Conservation (phyloP, 2,113 vertebrate genomes). For the Cacatua alba region DNA sequence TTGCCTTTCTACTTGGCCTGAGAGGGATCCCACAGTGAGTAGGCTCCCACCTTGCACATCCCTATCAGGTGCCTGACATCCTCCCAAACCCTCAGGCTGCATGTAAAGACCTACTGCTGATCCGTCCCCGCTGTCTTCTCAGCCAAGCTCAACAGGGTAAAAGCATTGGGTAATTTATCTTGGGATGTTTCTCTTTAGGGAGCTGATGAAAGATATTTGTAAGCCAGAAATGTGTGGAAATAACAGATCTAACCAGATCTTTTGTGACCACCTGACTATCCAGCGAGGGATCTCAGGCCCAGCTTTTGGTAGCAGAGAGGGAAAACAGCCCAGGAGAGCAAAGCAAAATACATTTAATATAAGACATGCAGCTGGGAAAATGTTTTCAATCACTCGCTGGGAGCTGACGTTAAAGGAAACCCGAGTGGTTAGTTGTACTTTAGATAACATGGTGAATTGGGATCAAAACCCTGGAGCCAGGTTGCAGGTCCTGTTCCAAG, state of each 20-base stretch:
- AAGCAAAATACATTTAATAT: constrained; percentile 41
- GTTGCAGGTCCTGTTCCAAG: background rate
- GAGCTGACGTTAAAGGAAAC: background rate
- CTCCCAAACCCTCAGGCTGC: background rate
- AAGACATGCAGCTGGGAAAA: constrained; percentile 20
- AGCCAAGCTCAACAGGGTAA: background rate
- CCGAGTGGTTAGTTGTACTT: background rate
- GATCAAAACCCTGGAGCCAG: background rate
- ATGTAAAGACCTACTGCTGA: background rate
- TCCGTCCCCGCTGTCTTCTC: rapidly evolving
- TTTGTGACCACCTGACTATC: background rate
- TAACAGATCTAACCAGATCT: background rate
- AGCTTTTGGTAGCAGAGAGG: background rate
- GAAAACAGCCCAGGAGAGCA: background rate
- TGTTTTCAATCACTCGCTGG: constrained; percentile 17
- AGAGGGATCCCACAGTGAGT: background rate
- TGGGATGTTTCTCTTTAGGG: background rate
- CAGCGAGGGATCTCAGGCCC: background rate
- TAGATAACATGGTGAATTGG: background rate
- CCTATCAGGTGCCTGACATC: background rate
- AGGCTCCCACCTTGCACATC: background rate
- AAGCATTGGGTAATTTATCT: background rate
- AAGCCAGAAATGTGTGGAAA: background rate
- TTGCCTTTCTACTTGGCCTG: background rate
- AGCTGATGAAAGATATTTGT: background rate